Evolutionary conservation across 2,113 vertebrate species (phyloP), one percentile per base, ranked within the genome.

Genomic region (Odontophorus gujanensis): DNA sequence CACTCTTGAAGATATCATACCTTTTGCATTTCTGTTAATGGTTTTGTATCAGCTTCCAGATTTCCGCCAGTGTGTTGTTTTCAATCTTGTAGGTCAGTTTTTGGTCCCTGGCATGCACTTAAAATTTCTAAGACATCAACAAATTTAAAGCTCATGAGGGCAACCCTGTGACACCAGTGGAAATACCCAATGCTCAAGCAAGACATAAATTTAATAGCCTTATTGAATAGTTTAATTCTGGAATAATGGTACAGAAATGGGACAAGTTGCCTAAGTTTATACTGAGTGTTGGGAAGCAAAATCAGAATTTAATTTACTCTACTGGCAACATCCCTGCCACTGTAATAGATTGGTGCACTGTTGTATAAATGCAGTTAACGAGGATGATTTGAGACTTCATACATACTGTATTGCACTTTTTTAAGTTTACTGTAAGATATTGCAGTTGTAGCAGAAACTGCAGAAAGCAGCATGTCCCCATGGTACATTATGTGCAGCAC

Each of bases 341-440:
- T 34, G 85, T 63, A 89, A 80, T 22, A 92, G 87, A 78, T 61
- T 68, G 79, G 71, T 73, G 24, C 22, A 85, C 47, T 87, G 51
- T 55, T 95, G 68, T 91, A 61, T 69, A 89, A 95, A 82, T 78
- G 87, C 57, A 75, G 71, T 82, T 95, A 95, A 96, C 76, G 76
- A 95, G 87, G 65, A 87, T 91, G 95, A 95, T 92, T 96, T 92
- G 68, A 61, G 58, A n/a, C 58, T 81, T 88, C 61, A 48, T 59
- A 28, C 65, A 45, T 14, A 57, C 68, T 69, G 40, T 14, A 57
- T 65, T 69, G 40, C 81, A 88, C 36, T 91, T 96, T 68, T 81
- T 69, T 75, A 80, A 76, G 80, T 65, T 91, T 95, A 87, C 82
- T 93, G 65, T 81, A 84, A 91, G 65, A 61, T 86, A 94, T 57